These are phyloP conservation scores for Epizoanthus fatuus DNA, from an alignment of 92 coral and sea anemone species.

Conservation along the genomic window DNA sequence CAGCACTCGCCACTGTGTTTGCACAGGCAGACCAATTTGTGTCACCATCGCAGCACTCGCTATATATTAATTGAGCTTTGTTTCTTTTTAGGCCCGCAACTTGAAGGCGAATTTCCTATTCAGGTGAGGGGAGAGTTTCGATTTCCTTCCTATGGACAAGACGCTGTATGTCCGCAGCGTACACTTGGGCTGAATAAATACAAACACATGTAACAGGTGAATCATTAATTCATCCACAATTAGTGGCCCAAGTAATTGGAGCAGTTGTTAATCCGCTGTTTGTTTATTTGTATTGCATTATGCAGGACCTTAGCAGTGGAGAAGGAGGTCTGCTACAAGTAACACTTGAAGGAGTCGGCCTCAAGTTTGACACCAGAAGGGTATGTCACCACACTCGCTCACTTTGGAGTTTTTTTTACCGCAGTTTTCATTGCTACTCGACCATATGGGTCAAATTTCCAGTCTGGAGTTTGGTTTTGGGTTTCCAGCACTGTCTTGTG, in stretches of 20 bases:
- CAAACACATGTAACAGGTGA: background rate
- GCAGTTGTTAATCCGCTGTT: background rate
- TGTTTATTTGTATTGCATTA: background rate
- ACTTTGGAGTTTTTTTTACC: background rate
- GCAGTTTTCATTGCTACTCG: no score
- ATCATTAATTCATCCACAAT: background rate
- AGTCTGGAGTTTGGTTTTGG: no score
- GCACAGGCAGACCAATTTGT: no score
- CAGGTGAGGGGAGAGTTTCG: conserved; percentile 55
- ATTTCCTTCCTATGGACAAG: no score
- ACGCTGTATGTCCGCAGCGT: no score
- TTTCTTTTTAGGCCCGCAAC: conserved; percentile 85
- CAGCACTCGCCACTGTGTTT: background rate
- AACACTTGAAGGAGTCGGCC: conserved; percentile 98
- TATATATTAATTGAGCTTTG: background rate
- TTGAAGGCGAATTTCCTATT: conserved; percentile 95
- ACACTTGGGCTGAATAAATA: no score
- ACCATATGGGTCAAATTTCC: no score
- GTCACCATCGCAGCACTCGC: background rate
- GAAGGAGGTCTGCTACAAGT: conserved; percentile 93
- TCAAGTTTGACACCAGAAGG: conserved; percentile 89
- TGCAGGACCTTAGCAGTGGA: conserved; percentile 87
- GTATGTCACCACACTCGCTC: conserved; percentile 51
- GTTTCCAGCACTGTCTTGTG: no score
- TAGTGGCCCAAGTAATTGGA: background rate